Percentiles rank a stretch among this genome's conserved stretches.
Evolutionary conservation across 35 echinoderm and acorn worm species (phyloP).

Genomic region (Ophiothrix spiculata): DNA sequence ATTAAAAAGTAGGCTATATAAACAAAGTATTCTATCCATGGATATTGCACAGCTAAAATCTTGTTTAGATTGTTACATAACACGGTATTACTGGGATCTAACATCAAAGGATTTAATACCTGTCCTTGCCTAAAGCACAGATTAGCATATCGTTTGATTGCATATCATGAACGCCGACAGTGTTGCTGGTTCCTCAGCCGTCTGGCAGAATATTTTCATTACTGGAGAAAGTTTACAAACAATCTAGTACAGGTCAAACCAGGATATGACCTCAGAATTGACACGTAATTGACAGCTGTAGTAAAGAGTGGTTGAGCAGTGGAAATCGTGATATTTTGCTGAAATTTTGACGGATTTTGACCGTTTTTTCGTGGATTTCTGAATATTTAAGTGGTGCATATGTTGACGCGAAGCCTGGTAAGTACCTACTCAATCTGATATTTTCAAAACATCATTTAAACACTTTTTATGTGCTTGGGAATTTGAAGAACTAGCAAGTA

Average conservation of each 20-base stretch:
- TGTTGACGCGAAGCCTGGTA: neutral
- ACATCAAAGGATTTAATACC: neutral
- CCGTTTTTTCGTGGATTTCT: neutral
- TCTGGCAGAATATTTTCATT: neutral
- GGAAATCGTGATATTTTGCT: neutral
- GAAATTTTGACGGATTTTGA: neutral
- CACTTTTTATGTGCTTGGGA: neutral
- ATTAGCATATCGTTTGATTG: neutral
- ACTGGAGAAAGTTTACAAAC: neutral
- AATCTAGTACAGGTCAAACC: neutral
- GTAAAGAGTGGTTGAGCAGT: neutral
- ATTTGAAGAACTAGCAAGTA: neutral
- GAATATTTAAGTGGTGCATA: neutral
- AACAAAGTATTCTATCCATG: neutral
- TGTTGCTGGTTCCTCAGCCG: neutral
- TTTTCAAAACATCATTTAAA: neutral
- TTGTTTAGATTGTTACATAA: neutral
- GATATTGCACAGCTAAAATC: neutral
- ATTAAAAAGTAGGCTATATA: too few relatives aligned
- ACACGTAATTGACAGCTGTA: neutral
- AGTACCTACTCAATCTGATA: neutral
- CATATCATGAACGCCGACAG: neutral
- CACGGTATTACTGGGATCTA: neutral
- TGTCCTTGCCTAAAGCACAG: neutral
- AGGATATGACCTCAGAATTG: neutral